Evolutionary conservation across 2,113 vertebrate species (phyloP).

Genomic region (Verasper variegatus): DNA sequence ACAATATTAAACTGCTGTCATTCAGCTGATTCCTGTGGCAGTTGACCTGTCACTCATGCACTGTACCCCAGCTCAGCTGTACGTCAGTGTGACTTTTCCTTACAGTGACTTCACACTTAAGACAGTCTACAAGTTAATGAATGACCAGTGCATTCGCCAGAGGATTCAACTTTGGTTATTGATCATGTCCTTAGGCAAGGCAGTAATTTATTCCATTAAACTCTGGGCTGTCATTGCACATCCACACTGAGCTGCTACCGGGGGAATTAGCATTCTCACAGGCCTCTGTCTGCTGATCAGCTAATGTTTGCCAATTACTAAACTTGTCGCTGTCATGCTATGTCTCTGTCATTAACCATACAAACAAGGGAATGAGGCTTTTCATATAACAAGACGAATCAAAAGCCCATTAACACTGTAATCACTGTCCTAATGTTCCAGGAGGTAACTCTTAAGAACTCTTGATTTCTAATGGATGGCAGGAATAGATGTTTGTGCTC

Average conservation of each 20-base stretch:
- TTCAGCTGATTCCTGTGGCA: no score
- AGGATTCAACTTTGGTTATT: slow-evolving; percentile 32
- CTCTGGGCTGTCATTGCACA: slow-evolving; percentile 38
- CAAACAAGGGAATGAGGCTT: neutral
- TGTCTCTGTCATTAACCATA: slow-evolving; percentile 29
- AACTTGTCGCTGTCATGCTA: slow-evolving; percentile 44
- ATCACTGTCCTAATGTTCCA: slow-evolving; percentile 8
- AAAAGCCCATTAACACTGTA: neutral
- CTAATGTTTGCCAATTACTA: slow-evolving; percentile 57
- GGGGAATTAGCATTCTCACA: slow-evolving; percentile 50
- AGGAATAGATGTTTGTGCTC: neutral
- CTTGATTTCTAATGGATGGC: neutral
- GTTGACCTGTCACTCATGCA: neutral
- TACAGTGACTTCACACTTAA: neutral
- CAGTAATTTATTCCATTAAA: slow-evolving; percentile 48
- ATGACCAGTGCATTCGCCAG: slow-evolving; percentile 3
- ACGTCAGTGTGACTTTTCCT: neutral
- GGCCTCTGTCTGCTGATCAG: slow-evolving; percentile 48
- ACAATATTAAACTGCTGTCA: no score
- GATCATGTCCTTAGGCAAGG: slow-evolving; percentile 54
- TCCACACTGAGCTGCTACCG: slow-evolving; percentile 48
- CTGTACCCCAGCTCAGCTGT: neutral
- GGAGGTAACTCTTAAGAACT: neutral
- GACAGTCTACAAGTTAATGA: slow-evolving; percentile 21
- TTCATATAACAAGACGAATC: slow-evolving; percentile 1